Percentiles rank a stretch among this genome's conserved stretches.
phyloP scores from a whole-genome alignment of 2,113 vertebrate species.

The Gallinago media region DNA sequence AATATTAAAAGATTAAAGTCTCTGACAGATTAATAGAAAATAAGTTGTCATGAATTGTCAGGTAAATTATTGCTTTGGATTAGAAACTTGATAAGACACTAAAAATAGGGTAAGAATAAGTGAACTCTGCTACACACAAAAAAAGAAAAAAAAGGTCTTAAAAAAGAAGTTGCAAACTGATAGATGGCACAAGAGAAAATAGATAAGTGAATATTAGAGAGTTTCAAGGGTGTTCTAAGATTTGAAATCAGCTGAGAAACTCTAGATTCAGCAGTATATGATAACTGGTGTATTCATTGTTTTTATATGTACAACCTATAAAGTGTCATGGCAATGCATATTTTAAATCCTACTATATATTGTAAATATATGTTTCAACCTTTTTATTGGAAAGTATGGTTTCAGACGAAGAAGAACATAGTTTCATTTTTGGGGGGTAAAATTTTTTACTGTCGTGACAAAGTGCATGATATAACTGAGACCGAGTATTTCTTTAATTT shows the following conservation, averaged over 20 bases:
- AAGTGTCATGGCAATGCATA: background rate
- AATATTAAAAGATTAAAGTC: conserved; percentile 23
- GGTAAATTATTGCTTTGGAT: conserved; percentile 43
- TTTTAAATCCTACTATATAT: background rate
- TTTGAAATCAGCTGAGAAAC: background rate
- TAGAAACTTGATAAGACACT: conserved; percentile 14
- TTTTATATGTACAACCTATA: background rate
- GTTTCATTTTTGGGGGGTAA: background rate
- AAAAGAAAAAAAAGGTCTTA: background rate
- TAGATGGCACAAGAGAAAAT: background rate
- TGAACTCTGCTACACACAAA: background rate
- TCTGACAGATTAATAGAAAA: conserved; percentile 7
- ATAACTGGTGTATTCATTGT: background rate
- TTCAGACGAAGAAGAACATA: background rate
- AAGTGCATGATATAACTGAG: background rate
- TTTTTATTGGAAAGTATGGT: background rate
- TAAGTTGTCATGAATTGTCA: background rate
- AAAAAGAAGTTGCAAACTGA: background rate
- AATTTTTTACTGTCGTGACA: background rate
- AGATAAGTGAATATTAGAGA: background rate
- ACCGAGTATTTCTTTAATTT: background rate
- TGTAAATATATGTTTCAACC: background rate
- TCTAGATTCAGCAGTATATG: background rate
- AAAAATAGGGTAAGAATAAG: background rate
- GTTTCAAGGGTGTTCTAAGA: background rate